A percentile compares a stretch with the other conserved stretches of the same genome.
Evolutionary conservation across 2,113 vertebrate species (phyloP).

Genomic region (Columba janthina): DNA sequence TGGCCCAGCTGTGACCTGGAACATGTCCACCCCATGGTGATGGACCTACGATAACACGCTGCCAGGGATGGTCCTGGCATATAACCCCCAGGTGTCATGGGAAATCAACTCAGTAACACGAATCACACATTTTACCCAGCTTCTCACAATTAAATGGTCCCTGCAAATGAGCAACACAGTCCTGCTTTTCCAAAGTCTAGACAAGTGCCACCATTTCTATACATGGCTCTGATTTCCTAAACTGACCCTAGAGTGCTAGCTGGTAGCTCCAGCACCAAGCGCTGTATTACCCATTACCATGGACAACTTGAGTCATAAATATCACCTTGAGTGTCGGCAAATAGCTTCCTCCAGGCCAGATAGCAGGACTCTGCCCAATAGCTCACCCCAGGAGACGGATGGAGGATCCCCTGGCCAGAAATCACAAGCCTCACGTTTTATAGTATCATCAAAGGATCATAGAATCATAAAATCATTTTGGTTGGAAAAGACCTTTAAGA

Average conservation of each 20-base stretch:
- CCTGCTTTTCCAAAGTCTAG: neutral
- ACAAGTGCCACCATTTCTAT: neutral
- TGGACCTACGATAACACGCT: neutral
- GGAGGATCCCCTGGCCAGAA: too few species aligned
- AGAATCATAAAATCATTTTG: neutral
- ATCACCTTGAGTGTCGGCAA: too few species aligned
- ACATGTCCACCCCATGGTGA: neutral
- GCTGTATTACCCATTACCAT: neutral
- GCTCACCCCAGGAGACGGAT: neutral
- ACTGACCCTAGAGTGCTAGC: neutral
- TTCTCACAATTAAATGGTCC: neutral
- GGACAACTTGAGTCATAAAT: neutral
- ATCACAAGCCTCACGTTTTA: neutral
- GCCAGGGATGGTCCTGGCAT: neutral
- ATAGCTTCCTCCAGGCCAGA: neutral
- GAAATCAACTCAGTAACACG: neutral
- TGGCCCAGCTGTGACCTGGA: neutral
- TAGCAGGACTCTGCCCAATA: neutral
- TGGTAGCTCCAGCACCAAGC: neutral
- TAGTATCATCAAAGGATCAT: neutral
- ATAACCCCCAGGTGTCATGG: neutral
- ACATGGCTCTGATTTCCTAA: neutral
- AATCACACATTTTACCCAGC: neutral
- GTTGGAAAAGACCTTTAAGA: neutral
- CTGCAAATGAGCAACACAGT: neutral